These are phyloP conservation scores for Triops cancriformis DNA, from an alignment of 1,140 invertebrate species.

Conservation along the genomic window DNA sequence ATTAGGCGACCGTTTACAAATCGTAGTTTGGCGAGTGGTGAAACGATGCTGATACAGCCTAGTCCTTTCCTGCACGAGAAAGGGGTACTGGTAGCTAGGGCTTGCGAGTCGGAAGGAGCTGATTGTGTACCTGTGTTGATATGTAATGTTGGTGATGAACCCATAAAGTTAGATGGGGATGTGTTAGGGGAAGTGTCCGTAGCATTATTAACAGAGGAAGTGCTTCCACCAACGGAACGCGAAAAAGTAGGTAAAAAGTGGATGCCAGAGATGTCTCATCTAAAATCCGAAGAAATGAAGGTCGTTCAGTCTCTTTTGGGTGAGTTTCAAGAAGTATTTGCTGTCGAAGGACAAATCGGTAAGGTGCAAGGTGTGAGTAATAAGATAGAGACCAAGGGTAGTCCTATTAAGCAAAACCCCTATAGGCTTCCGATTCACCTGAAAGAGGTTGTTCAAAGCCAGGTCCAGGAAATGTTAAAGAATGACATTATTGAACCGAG, in stretches of 20 bases:
- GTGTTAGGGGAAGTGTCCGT: neutral
- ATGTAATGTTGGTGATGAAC: neutral
- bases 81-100: neutral
- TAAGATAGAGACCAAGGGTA: neutral
- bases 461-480: neutral
- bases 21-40: neutral
- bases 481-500: neutral
- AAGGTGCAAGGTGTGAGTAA: neutral
- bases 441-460: neutral
- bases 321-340: neutral
- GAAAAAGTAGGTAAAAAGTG: neutral
- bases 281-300: neutral
- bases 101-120: neutral
- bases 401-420: neutral
- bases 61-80: neutral
- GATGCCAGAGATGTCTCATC: neutral
- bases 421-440: neutral
- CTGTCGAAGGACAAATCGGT: neutral
- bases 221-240: neutral
- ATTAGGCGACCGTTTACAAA: neutral
- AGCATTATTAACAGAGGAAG: neutral
- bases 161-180: neutral
- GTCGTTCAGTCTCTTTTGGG: neutral
- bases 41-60: neutral
- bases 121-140: neutral